These are phyloP conservation scores for Drosophila bocqueti DNA, from an alignment of 1,140 invertebrate species.

Conservation along the genomic window DNA sequence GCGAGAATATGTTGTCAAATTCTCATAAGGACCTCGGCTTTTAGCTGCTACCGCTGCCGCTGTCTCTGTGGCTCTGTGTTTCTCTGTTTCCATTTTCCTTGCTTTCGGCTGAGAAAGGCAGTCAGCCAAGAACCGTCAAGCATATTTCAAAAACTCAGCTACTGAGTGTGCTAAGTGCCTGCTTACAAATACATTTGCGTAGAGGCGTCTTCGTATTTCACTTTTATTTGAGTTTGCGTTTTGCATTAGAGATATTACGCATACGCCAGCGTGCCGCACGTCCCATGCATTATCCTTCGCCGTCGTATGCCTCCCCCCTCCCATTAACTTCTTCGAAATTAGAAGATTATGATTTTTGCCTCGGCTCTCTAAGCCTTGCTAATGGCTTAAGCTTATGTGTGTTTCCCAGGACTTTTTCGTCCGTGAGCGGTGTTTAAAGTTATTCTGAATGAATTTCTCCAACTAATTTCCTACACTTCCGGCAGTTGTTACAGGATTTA, in stretches of 20 bases:
- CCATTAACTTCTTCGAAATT: constrained; percentile 42
- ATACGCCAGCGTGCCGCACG: constrained; percentile 64
- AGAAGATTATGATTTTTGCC: constrained; percentile 76
- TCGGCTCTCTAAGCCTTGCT: constrained; percentile 58
- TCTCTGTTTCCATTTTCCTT: constrained; percentile 7
- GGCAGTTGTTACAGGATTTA: constrained; percentile 10
- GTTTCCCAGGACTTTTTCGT: constrained; percentile 25
- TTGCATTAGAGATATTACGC: constrained; percentile 80
- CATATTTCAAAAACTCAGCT: constrained; percentile 79
- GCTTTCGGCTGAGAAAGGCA: constrained; percentile 51
- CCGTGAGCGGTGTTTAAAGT: constrained; percentile 20
- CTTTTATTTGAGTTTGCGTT: constrained; percentile 82
- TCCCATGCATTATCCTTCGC: constrained; percentile 41
- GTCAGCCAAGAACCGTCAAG: constrained; percentile 64
- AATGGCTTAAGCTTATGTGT: constrained; percentile 72
- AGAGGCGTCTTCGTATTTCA: constrained; percentile 65
- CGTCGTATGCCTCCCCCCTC: background rate
- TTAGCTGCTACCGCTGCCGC: constrained; percentile 38
- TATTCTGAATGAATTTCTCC: constrained; percentile 6
- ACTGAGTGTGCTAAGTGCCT: constrained; percentile 80
- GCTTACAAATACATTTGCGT: constrained; percentile 81
- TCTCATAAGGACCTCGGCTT: constrained; percentile 77
- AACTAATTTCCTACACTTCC: constrained; percentile 51
- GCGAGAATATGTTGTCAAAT: constrained; percentile 81
- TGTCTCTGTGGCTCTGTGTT: constrained; percentile 47